Base-by-base conservation (phyloP, 2,113 vertebrate genomes). In the Asarcornis scutulata region DNA sequence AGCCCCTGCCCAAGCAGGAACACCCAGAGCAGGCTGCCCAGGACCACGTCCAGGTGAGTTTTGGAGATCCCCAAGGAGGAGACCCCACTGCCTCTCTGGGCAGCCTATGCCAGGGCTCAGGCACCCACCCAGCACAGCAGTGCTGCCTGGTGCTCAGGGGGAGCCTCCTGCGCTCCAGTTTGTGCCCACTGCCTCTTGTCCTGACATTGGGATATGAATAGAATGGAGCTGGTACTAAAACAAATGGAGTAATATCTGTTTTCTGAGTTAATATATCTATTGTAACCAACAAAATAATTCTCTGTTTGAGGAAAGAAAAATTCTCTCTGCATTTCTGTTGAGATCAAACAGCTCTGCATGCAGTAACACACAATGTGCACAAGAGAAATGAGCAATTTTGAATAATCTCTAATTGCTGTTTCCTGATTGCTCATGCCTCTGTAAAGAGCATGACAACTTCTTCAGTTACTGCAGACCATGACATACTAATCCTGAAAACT, bases 241-340 rank as follows among this genome's bases (percentile, higher is more conserved):
- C 23, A 76, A 79, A 73, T 17, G 0, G 0, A 25, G 27, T 46
- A 31, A 38, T 55, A 83, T 2, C 6, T 63, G 14, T 46, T 74
- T 36, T 80, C 50, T 78, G 59, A 74, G 46, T 7, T 71, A 40
- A 80, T 31, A 40, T 76, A 4, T 42, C 34, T 81, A 5, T 21
- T 52, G 13, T 67, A 83, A 88, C 25, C 17, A 82, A 52, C 8
- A 68, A 64, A 91, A 71, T 1, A 29, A 26, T 71, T 20, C 27
- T 80, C 55, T 42, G 2, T 59, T 55, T 14, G 26, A n/a, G 44
- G 38, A 82, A 85, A 67, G 27, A 79, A 75, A 87, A 25, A 23
- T 46, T 75, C 12, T 63, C 40, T 59, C n/a, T 60, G 42, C 42
- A 8, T 68, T 76, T 79, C 62, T 34, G 42, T 36, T 42, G 42